These are phyloP conservation scores for Aphelocoma californica DNA, from an alignment of 2,797 vertebrate genomes.

Conservation along the genomic window DNA sequence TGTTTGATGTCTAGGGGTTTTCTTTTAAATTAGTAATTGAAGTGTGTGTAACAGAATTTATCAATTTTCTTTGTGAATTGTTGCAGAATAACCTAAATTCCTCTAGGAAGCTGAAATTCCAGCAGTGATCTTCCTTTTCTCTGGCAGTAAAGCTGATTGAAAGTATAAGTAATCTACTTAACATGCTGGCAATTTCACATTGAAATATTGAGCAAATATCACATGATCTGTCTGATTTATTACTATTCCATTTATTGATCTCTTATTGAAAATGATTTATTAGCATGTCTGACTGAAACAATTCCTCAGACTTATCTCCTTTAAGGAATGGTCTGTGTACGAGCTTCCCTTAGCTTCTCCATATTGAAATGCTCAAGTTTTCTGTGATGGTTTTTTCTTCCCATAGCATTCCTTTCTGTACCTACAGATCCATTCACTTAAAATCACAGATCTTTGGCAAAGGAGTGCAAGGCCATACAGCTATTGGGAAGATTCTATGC, in stretches of 20 bases:
- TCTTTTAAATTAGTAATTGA: background rate
- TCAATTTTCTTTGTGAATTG: background rate
- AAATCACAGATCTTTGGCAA: background rate
- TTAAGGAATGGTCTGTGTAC: background rate
- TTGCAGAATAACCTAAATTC: background rate
- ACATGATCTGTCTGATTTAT: background rate
- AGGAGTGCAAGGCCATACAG: background rate
- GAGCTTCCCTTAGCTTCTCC: background rate
- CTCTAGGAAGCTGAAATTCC: background rate
- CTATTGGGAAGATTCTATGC: background rate
- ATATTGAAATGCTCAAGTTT: background rate
- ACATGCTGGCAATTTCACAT: background rate
- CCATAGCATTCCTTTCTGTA: background rate
- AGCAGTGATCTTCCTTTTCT: background rate
- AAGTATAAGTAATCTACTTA: background rate
- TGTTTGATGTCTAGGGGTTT: background rate
- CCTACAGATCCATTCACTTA: background rate
- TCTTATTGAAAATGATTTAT: background rate
- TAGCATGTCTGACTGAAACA: background rate
- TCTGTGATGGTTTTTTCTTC: background rate
- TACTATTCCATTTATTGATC: constrained; percentile 20
- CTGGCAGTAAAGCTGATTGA: background rate
- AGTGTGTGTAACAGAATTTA: background rate
- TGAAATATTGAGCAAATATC: background rate
- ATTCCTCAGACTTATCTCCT: background rate